phyloP scores from a whole-genome alignment of 2,797 vertebrate genomes.

The Urophycis tenuis region DNA sequence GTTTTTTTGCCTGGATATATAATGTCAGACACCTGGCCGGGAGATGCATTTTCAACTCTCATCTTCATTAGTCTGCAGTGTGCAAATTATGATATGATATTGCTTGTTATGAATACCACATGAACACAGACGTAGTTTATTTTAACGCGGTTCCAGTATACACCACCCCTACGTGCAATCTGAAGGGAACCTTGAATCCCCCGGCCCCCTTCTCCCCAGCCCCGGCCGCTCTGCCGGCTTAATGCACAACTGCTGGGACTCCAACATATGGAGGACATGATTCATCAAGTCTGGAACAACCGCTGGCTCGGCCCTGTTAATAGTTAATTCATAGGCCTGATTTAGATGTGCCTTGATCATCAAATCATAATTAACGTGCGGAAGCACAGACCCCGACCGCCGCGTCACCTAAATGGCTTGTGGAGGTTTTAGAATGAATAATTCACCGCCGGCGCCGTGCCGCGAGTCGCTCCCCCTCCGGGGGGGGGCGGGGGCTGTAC shows the following conservation, averaged over 20 bases:
- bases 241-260: constrained; percentile 33
- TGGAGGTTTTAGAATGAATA: constrained; percentile 59
- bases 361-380: constrained; percentile 62
- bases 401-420: constrained; percentile 55
- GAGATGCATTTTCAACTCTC: not conserved
- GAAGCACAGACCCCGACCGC: constrained; percentile 50
- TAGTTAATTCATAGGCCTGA: constrained; percentile 54
- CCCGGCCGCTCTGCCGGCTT: constrained; percentile 39
- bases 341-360: constrained; percentile 59
- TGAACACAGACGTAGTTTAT: not conserved
- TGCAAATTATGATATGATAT: not conserved
- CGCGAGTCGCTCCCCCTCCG: constrained; percentile 39
- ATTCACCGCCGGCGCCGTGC: constrained; percentile 50
- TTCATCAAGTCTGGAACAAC: constrained; percentile 53
- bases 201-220: constrained; percentile 34
- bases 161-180: not conserved
- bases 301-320: constrained; percentile 47
- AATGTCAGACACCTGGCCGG: not conserved
- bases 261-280: constrained; percentile 54
- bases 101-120: not conserved
- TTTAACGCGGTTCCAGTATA: too few species aligned
- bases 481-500: constrained; percentile 53
- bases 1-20: not conserved
- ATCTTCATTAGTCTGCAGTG: not conserved
- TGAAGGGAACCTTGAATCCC: constrained; percentile 25